These are phyloP conservation scores for Myotis yumanensis DNA, from an alignment of 2,113 vertebrate species.

Conservation along the genomic window DNA sequence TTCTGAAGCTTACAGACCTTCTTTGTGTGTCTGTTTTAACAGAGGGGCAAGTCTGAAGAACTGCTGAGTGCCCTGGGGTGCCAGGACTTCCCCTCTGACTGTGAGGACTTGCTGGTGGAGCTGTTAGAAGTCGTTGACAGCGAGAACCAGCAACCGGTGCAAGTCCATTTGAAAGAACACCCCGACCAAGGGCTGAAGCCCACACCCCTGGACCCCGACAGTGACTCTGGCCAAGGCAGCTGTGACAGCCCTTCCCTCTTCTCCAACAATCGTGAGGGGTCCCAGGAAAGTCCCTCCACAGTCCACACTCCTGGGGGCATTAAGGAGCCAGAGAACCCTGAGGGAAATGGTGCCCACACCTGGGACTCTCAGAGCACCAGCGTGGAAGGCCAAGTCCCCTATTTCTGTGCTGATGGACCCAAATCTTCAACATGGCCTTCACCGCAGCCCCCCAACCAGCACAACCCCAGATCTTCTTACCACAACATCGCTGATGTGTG, in stretches of 20 bases:
- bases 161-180: constrained; percentile 79
- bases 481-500: constrained; percentile 79
- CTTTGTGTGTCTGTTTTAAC: constrained; percentile 71
- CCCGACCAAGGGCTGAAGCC: constrained; percentile 77
- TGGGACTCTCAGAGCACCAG: constrained; percentile 39
- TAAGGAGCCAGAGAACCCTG: constrained; percentile 71
- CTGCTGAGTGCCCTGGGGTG: constrained; percentile 89
- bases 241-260: constrained; percentile 92
- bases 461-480: constrained; percentile 77
- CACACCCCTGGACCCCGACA: constrained; percentile 84
- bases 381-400: constrained; percentile 53
- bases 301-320: constrained; percentile 51
- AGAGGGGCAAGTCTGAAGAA: constrained; percentile 92
- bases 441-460: constrained; percentile 78
- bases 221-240: constrained; percentile 92
- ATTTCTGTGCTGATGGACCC: constrained; percentile 62
- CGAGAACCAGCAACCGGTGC: constrained; percentile 87
- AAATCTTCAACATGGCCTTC: constrained; percentile 87
- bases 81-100: constrained; percentile 90
- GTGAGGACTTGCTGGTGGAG: constrained; percentile 92
- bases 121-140: constrained; percentile 91
- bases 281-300: constrained; percentile 32
- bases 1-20: not conserved
- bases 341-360: not conserved
- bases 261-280: constrained; percentile 85